These are phyloP conservation scores for Plumapathes pennacea DNA, from an alignment of 92 coral and sea anemone genomes.

Conservation along the genomic window DNA sequence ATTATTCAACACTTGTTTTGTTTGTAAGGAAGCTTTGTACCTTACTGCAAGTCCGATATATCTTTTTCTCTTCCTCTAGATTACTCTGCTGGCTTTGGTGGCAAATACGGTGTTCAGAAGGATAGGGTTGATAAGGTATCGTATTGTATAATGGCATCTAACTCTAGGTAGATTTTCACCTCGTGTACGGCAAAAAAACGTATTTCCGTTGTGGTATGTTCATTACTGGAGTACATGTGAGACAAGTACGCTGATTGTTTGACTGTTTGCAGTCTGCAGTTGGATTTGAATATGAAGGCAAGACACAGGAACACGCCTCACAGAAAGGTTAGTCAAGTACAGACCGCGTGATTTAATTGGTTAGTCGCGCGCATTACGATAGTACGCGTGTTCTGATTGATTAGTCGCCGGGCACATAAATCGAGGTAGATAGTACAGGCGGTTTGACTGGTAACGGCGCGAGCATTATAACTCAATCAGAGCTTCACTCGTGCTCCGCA, in stretches of 20 bases:
- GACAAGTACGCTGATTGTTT: background rate
- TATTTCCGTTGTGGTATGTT: background rate
- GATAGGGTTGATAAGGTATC: conserved; percentile 74
- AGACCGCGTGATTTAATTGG: no score
- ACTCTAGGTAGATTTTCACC: background rate
- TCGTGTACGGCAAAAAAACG: background rate
- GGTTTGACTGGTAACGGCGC: no score
- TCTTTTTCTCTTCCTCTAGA: background rate
- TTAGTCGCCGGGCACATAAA: no score
- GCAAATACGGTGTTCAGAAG: conserved; percentile 75
- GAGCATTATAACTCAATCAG: no score
- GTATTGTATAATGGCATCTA: background rate
- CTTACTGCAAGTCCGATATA: no score
- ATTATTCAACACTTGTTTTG: no score
- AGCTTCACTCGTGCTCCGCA: no score
- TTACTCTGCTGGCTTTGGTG: conserved; percentile 69
- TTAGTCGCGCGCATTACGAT: no score
- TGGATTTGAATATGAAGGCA: conserved; percentile 62
- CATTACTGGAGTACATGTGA: no score
- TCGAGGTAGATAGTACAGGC: no score
- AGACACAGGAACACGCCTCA: conserved; percentile 61
- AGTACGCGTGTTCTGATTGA: no score
- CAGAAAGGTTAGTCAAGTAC: conserved; percentile 57
- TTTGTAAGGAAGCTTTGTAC: no score
- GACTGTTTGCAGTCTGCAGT: conserved; percentile 23